A percentile compares a stretch with the other conserved stretches of the same genome.
Conservation (phyloP, 2,113 vertebrate species). For the Callithrix jacchus region DNA sequence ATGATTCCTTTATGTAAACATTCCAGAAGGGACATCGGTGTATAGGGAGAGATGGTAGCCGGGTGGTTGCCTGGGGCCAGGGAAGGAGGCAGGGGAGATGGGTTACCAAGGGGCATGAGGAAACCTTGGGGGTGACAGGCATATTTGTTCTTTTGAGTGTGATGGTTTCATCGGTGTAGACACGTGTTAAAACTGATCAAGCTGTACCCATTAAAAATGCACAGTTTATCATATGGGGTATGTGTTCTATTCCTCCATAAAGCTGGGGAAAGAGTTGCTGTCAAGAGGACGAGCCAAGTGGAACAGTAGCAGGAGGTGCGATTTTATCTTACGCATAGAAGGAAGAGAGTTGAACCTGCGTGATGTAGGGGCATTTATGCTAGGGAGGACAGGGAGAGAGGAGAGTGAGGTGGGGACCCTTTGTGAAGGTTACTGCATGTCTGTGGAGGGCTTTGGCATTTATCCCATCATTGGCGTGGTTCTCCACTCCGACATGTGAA, state of each 20-base stretch:
- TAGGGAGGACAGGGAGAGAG: neutral
- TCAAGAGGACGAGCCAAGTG: neutral
- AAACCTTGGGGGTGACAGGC: too few species aligned
- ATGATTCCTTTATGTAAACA: neutral
- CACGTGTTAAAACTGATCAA: neutral
- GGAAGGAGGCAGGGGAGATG: too few species aligned
- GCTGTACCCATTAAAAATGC: neutral
- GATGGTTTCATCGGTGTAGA: neutral
- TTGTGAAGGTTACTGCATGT: neutral
- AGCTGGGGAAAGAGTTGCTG: neutral
- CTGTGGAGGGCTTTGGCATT: neutral
- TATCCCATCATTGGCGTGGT: fast-evolving
- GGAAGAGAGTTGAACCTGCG: neutral
- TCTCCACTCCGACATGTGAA: neutral
- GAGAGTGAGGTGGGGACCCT: neutral
- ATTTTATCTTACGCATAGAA: neutral
- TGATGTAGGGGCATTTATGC: fast-evolving
- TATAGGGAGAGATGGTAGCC: neutral
- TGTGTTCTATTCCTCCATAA: neutral
- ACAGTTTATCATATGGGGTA: neutral
- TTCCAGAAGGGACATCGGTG: neutral
- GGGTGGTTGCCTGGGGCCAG: neutral
- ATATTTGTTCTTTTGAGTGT: neutral
- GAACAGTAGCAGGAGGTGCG: neutral
- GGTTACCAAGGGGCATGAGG: neutral